phyloP scores from a whole-genome alignment of 2,113 vertebrate genomes.

The Daphoenositta chrysoptera region DNA sequence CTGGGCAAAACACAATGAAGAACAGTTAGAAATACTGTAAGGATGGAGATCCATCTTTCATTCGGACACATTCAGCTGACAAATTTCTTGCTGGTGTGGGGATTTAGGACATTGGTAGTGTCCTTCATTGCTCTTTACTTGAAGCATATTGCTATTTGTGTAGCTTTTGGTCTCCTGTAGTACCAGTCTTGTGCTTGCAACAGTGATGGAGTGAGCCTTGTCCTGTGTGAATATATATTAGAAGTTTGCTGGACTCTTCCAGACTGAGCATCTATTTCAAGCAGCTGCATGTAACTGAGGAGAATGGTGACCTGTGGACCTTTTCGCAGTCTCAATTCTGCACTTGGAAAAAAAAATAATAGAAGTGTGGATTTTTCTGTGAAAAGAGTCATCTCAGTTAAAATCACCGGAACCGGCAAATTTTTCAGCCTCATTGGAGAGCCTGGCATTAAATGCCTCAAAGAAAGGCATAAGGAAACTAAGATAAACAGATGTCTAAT shows the following conservation, averaged over 20 bases:
- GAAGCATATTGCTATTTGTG: slow-evolving; percentile 8
- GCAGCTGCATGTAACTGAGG: background rate
- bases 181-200: background rate
- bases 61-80: slow-evolving; percentile 11
- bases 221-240: background rate
- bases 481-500: background rate
- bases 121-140: slow-evolving; percentile 40
- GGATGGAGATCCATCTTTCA: slow-evolving; percentile 38
- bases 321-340: background rate
- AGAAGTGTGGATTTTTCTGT: background rate
- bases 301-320: background rate
- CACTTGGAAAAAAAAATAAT: background rate
- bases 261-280: background rate
- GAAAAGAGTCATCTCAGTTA: background rate
- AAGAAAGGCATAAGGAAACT: background rate
- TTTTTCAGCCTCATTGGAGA: background rate
- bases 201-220: background rate
- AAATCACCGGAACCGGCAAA: background rate
- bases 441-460: rapidly evolving
- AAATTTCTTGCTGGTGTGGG: background rate
- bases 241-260: background rate
- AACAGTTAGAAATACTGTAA: slow-evolving; percentile 14
- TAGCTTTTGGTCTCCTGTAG: slow-evolving; percentile 7
- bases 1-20: background rate
- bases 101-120: slow-evolving; percentile 25